These are phyloP conservation scores for Lophochroa leadbeateri DNA, from an alignment of 2,113 vertebrate species.

Conservation along the genomic window DNA sequence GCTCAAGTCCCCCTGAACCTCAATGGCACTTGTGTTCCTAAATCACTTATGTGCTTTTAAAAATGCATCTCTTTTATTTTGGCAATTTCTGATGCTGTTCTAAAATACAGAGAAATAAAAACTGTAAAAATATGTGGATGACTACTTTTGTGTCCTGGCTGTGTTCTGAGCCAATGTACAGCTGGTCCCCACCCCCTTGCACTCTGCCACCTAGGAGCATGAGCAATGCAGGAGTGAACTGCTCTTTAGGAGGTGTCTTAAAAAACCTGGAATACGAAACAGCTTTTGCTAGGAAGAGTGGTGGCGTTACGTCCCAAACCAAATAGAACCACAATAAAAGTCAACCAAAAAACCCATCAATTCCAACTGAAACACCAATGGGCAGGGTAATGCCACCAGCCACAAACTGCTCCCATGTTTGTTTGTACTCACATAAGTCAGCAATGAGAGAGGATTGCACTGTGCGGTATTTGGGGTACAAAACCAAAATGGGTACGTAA, in stretches of 20 bases:
- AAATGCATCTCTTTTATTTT: background rate
- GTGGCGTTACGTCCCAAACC: background rate
- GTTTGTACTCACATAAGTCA: background rate
- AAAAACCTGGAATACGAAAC: background rate
- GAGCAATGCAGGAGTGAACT: background rate
- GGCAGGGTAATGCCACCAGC: background rate
- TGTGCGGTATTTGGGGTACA: background rate
- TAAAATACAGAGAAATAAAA: background rate
- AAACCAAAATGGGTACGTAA: background rate
- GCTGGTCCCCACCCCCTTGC: background rate
- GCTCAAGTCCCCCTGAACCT: background rate
- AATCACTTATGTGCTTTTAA: background rate
- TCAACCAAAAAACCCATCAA: background rate
- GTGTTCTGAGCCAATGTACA: background rate
- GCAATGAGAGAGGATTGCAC: background rate
- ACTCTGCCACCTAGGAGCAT: background rate
- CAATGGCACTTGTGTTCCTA: background rate
- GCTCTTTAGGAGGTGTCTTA: background rate
- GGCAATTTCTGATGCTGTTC: background rate
- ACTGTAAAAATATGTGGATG: background rate
- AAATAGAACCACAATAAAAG: background rate
- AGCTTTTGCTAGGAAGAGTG: background rate
- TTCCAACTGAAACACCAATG: background rate
- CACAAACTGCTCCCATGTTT: background rate
- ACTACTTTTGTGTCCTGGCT: background rate